These are phyloP conservation scores for Wasmannia auropunctata DNA, from an alignment of 1,140 invertebrate genomes.

Conservation along the genomic window DNA sequence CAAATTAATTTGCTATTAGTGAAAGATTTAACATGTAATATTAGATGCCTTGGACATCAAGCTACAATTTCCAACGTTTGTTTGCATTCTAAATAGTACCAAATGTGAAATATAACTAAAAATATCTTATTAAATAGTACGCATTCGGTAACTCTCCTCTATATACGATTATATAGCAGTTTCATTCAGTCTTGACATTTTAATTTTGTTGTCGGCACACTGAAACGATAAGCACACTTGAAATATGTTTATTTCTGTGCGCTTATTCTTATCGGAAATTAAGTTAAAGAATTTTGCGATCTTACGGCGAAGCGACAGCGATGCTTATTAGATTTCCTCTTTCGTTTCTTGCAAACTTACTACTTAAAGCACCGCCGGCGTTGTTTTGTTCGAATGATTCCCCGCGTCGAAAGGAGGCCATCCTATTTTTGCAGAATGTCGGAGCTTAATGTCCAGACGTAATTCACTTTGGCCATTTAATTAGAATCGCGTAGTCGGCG, in stretches of 20 bases:
- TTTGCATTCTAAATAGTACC: too few relatives aligned
- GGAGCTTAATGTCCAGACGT: not conserved
- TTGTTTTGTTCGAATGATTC: not conserved
- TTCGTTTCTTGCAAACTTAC: slow-evolving; percentile 4
- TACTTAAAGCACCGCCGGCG: not conserved
- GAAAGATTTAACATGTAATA: too few relatives aligned
- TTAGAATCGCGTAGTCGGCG: not conserved
- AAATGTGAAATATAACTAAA: too few relatives aligned
- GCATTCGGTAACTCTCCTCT: too few relatives aligned
- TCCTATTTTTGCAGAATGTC: slow-evolving; percentile 19
- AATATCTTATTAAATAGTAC: too few relatives aligned
- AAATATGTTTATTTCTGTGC: not conserved
- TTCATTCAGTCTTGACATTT: not conserved
- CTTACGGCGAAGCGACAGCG: not conserved
- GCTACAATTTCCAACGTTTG: too few relatives aligned
- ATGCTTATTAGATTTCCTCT: slow-evolving; percentile 7
- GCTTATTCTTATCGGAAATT: slow-evolving; percentile 22
- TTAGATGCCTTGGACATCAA: too few relatives aligned
- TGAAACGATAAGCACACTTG: not conserved
- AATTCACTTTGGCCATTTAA: slow-evolving; percentile 44
- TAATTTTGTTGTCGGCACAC: not conserved
- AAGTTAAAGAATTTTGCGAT: not conserved
- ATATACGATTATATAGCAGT: not conserved
- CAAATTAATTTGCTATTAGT: too few relatives aligned
- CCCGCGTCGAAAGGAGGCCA: not conserved